phyloP scores from a whole-genome alignment of 2,888 invertebrate species.

The Meta bourneti region DNA sequence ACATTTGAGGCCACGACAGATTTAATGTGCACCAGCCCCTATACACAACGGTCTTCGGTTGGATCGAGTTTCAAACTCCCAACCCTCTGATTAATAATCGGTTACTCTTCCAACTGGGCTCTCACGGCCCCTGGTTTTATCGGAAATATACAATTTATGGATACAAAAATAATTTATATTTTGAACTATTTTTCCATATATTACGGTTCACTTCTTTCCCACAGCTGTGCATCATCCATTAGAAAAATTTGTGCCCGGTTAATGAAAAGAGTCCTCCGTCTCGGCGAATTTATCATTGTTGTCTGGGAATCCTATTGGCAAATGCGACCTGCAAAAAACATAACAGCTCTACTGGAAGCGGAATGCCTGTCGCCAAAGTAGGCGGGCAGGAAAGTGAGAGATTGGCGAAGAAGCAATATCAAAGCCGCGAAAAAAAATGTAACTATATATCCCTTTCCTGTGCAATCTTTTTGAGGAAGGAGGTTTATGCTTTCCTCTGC shows the following conservation, averaged over 20 bases:
- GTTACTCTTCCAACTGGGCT: too few relatives aligned
- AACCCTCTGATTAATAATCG: too few relatives aligned
- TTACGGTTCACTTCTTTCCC: background rate
- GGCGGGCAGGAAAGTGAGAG: background rate
- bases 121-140: background rate
- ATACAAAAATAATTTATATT: background rate
- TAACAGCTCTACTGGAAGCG: background rate
- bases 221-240: background rate
- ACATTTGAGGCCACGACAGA: too few relatives aligned
- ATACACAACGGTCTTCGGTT: too few relatives aligned
- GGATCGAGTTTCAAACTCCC: too few relatives aligned
- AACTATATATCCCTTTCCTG: conserved; percentile 25
- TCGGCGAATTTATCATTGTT: background rate
- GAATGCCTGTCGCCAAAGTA: background rate
- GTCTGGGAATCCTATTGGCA: background rate
- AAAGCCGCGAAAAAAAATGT: background rate
- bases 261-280: background rate
- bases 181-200: background rate
- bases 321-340: background rate
- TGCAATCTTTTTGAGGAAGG: conserved; percentile 52
- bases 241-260: background rate
- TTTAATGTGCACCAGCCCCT: too few relatives aligned
- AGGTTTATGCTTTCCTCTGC: conserved; percentile 28
- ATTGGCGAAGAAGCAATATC: conserved; percentile 39
- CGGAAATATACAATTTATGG: background rate